Base-by-base conservation (phyloP, 2,888 invertebrate genomes). In the Platycnemis pennipes region DNA sequence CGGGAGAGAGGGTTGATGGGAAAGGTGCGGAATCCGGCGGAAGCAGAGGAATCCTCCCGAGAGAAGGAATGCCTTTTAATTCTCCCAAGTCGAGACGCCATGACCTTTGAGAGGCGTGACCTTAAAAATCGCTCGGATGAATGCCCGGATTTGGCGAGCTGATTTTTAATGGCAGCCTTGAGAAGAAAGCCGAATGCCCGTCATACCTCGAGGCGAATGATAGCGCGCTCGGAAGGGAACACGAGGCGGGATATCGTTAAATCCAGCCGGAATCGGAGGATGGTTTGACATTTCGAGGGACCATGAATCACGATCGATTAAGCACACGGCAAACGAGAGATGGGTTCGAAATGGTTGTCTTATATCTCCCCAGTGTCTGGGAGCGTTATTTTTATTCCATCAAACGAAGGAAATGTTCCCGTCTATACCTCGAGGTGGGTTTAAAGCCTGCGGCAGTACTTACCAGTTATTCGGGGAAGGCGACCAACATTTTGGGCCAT, bases 31-130 rank as follows among this genome's bases (percentile, higher is more conserved):
- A 77, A 3, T 37, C 31, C 77, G 2, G 31, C 26, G 31, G 13
- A 77, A 37, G 3, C 7, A 22, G 77, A 77, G 37, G 22, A 77
- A 77, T 77, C 3, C 77, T 37, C 37, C 37, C 77, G 77, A 4
- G 63, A 77, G 31, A 77, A 77, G 77, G 69, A 26, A 49, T 49
- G n/a, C n/a, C 49, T 31, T 31, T 37, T 31, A 31, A 77, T 37
- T 77, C 31, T 37, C 1, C 63, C 22, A 26, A 2, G 26, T 87
- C n/a, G 26, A 46, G 87, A 45, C 44, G 87, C 87, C 87, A 11
- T 87, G 87, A 87, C 87, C 45, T 46, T 87, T 87, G 26, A n/a
- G 11, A 87, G 45, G 26, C 46, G 45, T 26, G 87, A 87, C 87
- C 87, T 87, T 87, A 46, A 87, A n/a, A 45, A 44, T 45, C 44